These are phyloP conservation scores for Drosophila recens DNA, from an alignment of 2,888 invertebrate genomes.

Conservation along the genomic window DNA sequence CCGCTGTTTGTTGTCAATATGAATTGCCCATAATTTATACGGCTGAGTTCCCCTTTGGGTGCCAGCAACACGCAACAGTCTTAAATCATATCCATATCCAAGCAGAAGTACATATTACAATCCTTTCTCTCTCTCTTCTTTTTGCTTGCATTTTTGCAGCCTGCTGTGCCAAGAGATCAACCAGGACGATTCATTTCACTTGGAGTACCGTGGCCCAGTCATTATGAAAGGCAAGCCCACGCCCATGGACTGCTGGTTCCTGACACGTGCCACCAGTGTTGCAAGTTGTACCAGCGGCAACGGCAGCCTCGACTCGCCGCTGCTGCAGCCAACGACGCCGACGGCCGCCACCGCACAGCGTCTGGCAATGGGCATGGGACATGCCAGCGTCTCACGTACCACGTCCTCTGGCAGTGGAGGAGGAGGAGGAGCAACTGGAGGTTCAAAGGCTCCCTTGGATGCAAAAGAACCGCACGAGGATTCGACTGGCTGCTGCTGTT, in stretches of 20 bases:
- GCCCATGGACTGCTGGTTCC: constrained; percentile 97
- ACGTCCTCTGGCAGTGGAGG: constrained; percentile 62
- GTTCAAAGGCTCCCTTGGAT: constrained; percentile 53
- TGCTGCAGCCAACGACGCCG: constrained; percentile 69
- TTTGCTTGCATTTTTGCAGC: constrained; percentile 86
- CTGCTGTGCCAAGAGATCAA: constrained; percentile 93
- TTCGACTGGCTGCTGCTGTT: constrained; percentile 78
- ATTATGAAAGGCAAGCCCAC: constrained; percentile 97
- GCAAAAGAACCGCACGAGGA: constrained; percentile 81
- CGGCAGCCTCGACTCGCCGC: constrained; percentile 76
- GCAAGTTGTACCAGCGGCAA: constrained; percentile 64
- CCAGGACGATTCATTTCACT: constrained; percentile 92
- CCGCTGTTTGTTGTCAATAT: constrained; percentile 1
- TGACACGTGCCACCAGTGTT: constrained; percentile 86
- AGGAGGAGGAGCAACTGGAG: constrained; percentile 27
- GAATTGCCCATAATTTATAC: constrained; percentile 5
- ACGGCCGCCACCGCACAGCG: constrained; percentile 57
- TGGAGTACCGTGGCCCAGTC: constrained; percentile 94
- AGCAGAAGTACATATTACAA: constrained; percentile 4
- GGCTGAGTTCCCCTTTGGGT: constrained; percentile 2
- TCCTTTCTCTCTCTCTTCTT: constrained; percentile 6
- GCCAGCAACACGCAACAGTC: constrained; percentile 19
- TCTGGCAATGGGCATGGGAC: constrained; percentile 50
- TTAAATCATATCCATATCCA: constrained; percentile 48
- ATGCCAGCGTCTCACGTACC: constrained; percentile 75